Evolutionary conservation across 2,888 invertebrate species (phyloP).

Genomic region (Eurois occulta): DNA sequence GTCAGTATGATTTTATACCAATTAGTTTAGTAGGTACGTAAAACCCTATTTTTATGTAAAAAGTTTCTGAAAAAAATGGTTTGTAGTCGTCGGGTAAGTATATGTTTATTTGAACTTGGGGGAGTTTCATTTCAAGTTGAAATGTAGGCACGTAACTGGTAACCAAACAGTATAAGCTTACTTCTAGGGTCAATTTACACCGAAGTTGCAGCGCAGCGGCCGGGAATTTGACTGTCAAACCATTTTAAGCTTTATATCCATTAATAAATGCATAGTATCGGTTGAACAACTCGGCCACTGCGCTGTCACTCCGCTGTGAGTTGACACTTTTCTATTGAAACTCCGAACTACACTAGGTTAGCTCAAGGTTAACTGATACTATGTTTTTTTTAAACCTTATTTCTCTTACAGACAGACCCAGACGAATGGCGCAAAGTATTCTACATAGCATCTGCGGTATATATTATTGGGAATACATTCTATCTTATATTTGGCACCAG

Average conservation of each 20-base stretch:
- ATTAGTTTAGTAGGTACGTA: background rate
- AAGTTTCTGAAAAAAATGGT: background rate
- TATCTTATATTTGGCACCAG: conserved; percentile 92
- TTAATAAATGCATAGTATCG: background rate
- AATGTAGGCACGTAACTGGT: background rate
- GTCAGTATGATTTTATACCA: conserved; percentile 62
- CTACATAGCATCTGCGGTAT: conserved; percentile 92
- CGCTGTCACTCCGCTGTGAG: background rate
- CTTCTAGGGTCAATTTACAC: background rate
- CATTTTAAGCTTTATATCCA: background rate
- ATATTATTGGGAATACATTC: conserved; percentile 91
- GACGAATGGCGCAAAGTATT: conserved; percentile 93
- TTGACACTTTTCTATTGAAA: background rate
- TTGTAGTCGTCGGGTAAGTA: background rate
- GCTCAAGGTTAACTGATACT: background rate
- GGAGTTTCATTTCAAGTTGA: background rate
- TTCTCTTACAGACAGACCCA: conserved; percentile 87
- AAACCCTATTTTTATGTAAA: background rate
- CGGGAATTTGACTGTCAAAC: background rate
- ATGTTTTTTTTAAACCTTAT: background rate
- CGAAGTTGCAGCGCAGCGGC: background rate
- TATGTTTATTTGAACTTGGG: background rate
- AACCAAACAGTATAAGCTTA: background rate
- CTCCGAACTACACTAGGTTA: background rate
- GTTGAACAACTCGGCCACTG: background rate